A percentile compares a stretch with the other conserved stretches of the same genome.
Evolutionary conservation across 2,797 vertebrate species (phyloP).

Genomic region (Microhierax caerulescens): DNA sequence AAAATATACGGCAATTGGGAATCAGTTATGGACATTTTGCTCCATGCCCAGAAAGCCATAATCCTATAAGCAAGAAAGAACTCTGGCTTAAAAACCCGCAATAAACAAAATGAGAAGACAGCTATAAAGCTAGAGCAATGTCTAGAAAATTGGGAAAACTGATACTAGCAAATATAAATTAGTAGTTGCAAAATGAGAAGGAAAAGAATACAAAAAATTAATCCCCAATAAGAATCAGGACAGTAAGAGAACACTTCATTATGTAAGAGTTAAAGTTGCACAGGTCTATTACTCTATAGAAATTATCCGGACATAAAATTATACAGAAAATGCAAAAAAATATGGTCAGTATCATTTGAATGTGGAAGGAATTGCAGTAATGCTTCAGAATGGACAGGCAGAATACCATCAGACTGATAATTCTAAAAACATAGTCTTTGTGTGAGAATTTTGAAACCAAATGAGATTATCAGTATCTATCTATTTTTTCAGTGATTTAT

Average conservation of each 20-base stretch:
- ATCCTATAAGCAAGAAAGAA: not conserved
- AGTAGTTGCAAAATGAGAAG: not conserved
- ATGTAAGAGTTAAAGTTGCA: not conserved
- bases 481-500: not conserved
- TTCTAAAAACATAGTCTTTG: not conserved
- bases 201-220: not conserved
- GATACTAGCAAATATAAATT: not conserved
- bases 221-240: not conserved
- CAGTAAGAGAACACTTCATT: not conserved
- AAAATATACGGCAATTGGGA: not conserved
- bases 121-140: not conserved
- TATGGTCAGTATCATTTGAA: not conserved
- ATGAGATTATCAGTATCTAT: not conserved
- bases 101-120: not conserved
- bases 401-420: not conserved
- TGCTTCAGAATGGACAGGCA: not conserved
- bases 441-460: not conserved
- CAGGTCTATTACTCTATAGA: not conserved
- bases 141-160: not conserved
- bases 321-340: not conserved
- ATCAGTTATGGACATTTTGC: not conserved
- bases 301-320: not conserved
- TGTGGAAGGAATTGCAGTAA: not conserved
- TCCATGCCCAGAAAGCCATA: not conserved
- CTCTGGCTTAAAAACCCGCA: not conserved